Conservation (phyloP, 2,888 invertebrate species). For the Thecocarcelia acutangulata region DNA sequence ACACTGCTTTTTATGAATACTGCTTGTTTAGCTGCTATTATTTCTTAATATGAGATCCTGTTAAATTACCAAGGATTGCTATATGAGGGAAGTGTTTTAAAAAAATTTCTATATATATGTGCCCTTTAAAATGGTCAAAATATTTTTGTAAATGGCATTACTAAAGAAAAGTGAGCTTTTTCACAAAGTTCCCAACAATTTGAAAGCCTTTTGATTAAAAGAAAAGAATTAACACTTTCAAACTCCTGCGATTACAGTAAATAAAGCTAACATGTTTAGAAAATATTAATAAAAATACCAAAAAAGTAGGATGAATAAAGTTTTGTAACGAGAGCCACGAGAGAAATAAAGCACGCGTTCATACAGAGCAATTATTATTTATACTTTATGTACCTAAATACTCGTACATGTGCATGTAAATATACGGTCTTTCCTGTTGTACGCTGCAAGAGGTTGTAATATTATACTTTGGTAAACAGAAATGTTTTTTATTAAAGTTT, state of each 20-base stretch:
- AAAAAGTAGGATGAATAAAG: slow-evolving; percentile 33
- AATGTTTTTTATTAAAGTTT: slow-evolving; percentile 35
- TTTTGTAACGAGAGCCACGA: slow-evolving; percentile 27
- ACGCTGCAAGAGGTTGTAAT: slow-evolving; percentile 45
- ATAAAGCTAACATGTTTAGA: slow-evolving; percentile 11
- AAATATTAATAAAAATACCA: slow-evolving; percentile 48
- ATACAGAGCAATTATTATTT: slow-evolving; percentile 37
- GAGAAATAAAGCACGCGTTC: slow-evolving; percentile 47
- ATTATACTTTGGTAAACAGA: slow-evolving; percentile 20
- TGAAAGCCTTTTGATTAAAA: too few relatives aligned
- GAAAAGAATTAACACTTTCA: slow-evolving; percentile 28
- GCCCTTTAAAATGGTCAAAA: too few relatives aligned
- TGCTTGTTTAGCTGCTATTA: too few relatives aligned
- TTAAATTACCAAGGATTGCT: too few relatives aligned
- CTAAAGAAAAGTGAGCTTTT: too few relatives aligned
- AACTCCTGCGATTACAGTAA: background rate
- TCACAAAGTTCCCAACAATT: too few relatives aligned
- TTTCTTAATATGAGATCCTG: too few relatives aligned
- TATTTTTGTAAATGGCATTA: too few relatives aligned
- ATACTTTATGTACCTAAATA: too few relatives aligned
- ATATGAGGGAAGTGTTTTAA: too few relatives aligned
- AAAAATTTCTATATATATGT: too few relatives aligned
- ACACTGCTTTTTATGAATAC: too few relatives aligned
- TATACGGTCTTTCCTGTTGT: background rate
- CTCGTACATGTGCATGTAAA: background rate